Percentiles rank a stretch among this genome's conserved stretches.
These are phyloP conservation scores for Alethe castanea DNA, from an alignment of 2,113 vertebrate species.

Conservation along the genomic window DNA sequence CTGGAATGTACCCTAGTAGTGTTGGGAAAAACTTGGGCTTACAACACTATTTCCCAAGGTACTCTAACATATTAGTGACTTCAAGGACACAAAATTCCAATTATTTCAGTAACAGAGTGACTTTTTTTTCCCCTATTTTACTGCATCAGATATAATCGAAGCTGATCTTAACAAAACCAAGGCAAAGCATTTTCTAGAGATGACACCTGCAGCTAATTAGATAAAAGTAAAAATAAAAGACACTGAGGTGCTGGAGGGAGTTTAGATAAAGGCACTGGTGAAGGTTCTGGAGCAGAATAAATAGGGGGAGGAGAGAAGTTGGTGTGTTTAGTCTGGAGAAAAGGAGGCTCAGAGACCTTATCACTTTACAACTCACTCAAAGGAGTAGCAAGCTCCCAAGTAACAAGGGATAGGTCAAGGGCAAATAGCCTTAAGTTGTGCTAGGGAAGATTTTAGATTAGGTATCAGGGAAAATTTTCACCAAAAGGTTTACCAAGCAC, in stretches of 20 bases:
- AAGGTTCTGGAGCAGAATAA: neutral
- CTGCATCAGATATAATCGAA: neutral
- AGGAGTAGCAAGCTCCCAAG: accelerated
- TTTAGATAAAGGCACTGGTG: neutral
- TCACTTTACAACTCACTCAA: neutral
- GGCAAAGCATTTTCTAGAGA: neutral
- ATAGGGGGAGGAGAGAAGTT: neutral
- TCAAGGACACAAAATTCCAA: neutral
- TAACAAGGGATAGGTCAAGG: neutral
- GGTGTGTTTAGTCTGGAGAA: neutral
- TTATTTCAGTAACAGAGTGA: neutral
- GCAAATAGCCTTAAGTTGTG: accelerated
- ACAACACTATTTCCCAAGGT: neutral
- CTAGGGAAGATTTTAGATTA: neutral
- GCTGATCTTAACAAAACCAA: neutral
- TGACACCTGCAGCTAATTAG: neutral
- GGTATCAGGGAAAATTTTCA: neutral
- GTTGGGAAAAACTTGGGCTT: neutral
- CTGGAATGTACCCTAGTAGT: neutral
- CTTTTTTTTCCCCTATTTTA: neutral
- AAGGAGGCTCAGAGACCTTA: neutral
- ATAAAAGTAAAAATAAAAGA: neutral
- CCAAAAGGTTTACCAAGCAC: neutral
- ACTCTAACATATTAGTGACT: neutral
- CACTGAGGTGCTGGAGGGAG: accelerated